A percentile compares a stretch with the other conserved stretches of the same genome.
Evolutionary conservation across 2,113 vertebrate species (phyloP).

Genomic region (Sturnira hondurensis): DNA sequence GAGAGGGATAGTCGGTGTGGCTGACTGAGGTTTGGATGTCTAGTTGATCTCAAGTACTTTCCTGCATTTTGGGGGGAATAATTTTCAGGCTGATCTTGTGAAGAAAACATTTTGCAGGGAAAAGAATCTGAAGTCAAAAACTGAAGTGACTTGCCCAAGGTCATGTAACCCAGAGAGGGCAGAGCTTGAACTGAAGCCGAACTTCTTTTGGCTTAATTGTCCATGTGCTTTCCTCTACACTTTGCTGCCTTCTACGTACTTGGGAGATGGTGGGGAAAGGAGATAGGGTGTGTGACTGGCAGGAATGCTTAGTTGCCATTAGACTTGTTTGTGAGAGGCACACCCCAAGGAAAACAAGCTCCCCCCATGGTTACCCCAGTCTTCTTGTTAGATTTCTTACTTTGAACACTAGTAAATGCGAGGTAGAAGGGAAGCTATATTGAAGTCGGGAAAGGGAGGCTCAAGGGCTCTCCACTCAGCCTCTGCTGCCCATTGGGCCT

Average conservation of each 20-base stretch:
- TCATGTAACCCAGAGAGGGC: neutral
- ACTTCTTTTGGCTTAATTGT: neutral
- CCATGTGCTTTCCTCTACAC: neutral
- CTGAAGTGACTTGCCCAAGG: neutral
- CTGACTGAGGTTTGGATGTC: neutral
- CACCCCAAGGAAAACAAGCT: neutral
- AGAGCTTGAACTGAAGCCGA: neutral
- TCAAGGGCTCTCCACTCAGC: neutral
- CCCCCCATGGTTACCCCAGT: neutral
- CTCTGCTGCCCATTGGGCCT: neutral
- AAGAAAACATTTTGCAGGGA: neutral
- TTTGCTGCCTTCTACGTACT: neutral
- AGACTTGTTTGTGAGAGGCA: neutral
- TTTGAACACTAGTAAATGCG: neutral
- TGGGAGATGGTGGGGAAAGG: too few species aligned
- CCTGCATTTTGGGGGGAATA: neutral
- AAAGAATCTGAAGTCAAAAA: neutral
- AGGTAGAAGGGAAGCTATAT: neutral
- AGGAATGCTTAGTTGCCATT: neutral
- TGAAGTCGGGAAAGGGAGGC: neutral
- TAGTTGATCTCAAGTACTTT: neutral
- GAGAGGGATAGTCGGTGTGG: neutral
- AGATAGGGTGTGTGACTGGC: neutral
- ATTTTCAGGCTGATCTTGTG: neutral
- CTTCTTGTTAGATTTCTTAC: neutral